Percentiles rank a stretch among this genome's conserved stretches.
Conservation (phyloP, 2,113 vertebrate genomes). For the Oenanthe oenanthe region DNA sequence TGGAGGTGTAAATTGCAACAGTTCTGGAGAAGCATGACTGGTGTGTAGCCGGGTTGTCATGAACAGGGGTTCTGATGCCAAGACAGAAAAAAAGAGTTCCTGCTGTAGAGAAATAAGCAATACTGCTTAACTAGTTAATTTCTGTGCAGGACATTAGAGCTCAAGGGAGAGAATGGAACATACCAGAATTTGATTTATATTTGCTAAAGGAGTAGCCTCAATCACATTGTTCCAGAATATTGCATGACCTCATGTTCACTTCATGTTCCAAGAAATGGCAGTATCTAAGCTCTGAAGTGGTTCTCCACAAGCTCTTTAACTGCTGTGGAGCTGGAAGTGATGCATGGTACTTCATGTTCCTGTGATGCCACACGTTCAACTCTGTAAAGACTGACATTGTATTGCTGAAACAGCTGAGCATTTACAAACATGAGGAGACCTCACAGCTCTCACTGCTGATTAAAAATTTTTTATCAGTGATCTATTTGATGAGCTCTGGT, state of each 20-base stretch:
- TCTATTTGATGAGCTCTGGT: neutral
- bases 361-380: neutral
- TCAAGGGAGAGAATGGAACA: neutral
- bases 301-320: neutral
- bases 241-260: neutral
- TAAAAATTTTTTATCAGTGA: neutral
- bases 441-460: neutral
- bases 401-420: neutral
- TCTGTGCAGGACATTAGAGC: neutral
- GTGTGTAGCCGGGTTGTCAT: neutral
- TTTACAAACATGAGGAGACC: neutral
- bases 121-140: neutral
- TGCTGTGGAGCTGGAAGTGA: neutral
- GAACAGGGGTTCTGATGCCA: neutral
- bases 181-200: neutral
- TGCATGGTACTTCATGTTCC: neutral
- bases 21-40: neutral
- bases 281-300: neutral
- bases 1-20: neutral
- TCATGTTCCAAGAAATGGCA: neutral
- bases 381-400: neutral
- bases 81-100: neutral
- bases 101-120: neutral
- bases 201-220: neutral
- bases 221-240: neutral